These are phyloP conservation scores for Hydrotaea cyrtoneurina DNA, from an alignment of 2,888 invertebrate species.

Conservation along the genomic window DNA sequence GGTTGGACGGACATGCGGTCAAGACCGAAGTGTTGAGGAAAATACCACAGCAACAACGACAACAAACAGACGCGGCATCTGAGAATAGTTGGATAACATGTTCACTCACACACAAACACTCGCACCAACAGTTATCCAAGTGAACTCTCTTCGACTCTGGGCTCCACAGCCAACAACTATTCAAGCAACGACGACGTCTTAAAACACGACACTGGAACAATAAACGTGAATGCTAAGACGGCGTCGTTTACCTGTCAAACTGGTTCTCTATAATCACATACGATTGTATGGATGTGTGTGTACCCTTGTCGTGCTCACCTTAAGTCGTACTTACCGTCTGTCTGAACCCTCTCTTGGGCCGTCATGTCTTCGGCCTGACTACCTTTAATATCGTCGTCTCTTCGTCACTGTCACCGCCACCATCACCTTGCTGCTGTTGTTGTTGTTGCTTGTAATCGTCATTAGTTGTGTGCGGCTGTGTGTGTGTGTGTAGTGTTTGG, in stretches of 20 bases:
- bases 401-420: background rate
- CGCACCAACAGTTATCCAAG: conserved; percentile 47
- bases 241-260: conserved; percentile 75
- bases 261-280: conserved; percentile 71
- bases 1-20: conserved; percentile 20
- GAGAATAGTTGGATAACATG: conserved; percentile 55
- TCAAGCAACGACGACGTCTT: conserved; percentile 11
- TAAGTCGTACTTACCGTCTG: conserved; percentile 40
- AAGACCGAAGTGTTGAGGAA: conserved; percentile 11
- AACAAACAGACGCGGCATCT: conserved; percentile 44
- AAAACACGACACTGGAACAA: conserved; percentile 48
- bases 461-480: conserved; percentile 46
- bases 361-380: background rate
- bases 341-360: conserved; percentile 24
- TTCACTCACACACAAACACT: conserved; percentile 22
- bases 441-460: conserved; percentile 67
- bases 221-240: conserved; percentile 49
- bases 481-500: conserved; percentile 9
- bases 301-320: conserved; percentile 27
- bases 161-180: conserved; percentile 6
- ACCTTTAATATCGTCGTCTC: conserved; percentile 17
- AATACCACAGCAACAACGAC: conserved; percentile 13
- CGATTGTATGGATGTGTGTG: background rate
- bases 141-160: conserved; percentile 57
- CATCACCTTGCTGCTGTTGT: conserved; percentile 48